Base-by-base conservation (phyloP, 2,113 vertebrate species). In the Ariopsis seemanni region DNA sequence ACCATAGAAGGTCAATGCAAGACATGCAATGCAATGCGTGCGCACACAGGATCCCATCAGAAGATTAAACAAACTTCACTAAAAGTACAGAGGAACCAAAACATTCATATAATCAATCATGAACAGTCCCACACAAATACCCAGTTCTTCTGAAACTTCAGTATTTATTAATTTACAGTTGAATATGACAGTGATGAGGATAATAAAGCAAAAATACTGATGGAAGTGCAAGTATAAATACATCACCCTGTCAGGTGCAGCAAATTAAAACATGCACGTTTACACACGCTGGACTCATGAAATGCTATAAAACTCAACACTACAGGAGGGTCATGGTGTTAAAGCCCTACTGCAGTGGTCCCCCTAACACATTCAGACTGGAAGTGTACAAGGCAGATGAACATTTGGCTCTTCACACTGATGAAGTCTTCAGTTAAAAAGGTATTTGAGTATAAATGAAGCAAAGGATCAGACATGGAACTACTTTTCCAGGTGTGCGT, bases 131-230 rank as follows among this genome's bases (percentile, higher is more conserved):
- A 62, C 67, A 83, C 20, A 84, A 3, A n/a, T 17, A 87, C 55
- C 52, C 89, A 67, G 83, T 50, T 84, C 63, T 86, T 89, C 91
- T 88, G 80, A 71, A 90, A 88, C 91, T 55, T 82, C 84, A 63
- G 87, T 86, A 93, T 95, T 94, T 94, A 94, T 95, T 87, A 91
- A 90, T 84, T 91, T 84, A 84, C 82, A 83, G 34, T 65, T 83
- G 80, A 91, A 91, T 53, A 12, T 57, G 75, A 88, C 65, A 85
- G 60, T 85, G 60, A 58, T 75, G 58, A 83, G 60, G 20, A 71
- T 58, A 77, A 60, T 80, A 58, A 80, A 65, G 79, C 58, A 57
- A 88, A 88, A 53, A 77, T 69, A 83, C 85, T 87, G 55, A 84
- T 82, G 48, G 58, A 80, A 69, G 42, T 48, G 72, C 55, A 14